Percentiles rank a stretch among this genome's conserved stretches.
Conservation (phyloP, 2,888 invertebrate species). For the Melipona bicolor region DNA sequence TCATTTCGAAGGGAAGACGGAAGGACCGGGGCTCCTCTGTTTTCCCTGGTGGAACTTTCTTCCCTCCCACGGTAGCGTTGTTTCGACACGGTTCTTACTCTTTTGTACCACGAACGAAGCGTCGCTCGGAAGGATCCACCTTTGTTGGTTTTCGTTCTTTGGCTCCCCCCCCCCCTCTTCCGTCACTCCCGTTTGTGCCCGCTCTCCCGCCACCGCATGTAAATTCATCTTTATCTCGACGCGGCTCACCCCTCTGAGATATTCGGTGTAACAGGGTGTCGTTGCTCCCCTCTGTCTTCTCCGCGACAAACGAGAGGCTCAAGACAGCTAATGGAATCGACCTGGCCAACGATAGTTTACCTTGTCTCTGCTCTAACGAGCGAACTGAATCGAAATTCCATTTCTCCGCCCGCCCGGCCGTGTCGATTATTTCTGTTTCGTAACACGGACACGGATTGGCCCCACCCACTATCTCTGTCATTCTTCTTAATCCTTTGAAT, state of each 20-base stretch:
- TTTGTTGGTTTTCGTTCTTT: too few species aligned
- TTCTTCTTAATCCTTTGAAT: too few species aligned
- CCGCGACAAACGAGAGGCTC: conserved; percentile 43
- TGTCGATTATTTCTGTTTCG: background rate
- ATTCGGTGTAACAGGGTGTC: conserved; percentile 55
- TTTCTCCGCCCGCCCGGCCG: conserved; percentile 43
- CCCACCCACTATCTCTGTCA: too few species aligned
- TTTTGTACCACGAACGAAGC: conserved; percentile 48
- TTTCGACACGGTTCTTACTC: conserved; percentile 53
- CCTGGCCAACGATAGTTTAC: conserved; percentile 67
- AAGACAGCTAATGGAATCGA: conserved; percentile 71
- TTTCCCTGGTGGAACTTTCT: conserved; percentile 35
- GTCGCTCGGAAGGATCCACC: conserved; percentile 35
- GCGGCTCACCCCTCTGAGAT: conserved; percentile 14
- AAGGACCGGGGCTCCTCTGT: conserved; percentile 3
- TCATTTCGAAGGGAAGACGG: conserved; percentile 50
- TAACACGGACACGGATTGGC: too few species aligned
- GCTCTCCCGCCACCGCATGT: conserved; percentile 6
- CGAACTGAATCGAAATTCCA: conserved; percentile 69
- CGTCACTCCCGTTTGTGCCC: conserved; percentile 15
- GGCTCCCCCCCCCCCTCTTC: background rate
- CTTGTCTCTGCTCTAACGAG: conserved; percentile 69
- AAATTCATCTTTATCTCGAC: conserved; percentile 35
- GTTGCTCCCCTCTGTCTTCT: conserved; percentile 10
- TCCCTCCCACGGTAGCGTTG: conserved; percentile 34